phyloP scores from a whole-genome alignment of 64 coral and sea anemone genomes.

The Pocillopora verrucosa region DNA sequence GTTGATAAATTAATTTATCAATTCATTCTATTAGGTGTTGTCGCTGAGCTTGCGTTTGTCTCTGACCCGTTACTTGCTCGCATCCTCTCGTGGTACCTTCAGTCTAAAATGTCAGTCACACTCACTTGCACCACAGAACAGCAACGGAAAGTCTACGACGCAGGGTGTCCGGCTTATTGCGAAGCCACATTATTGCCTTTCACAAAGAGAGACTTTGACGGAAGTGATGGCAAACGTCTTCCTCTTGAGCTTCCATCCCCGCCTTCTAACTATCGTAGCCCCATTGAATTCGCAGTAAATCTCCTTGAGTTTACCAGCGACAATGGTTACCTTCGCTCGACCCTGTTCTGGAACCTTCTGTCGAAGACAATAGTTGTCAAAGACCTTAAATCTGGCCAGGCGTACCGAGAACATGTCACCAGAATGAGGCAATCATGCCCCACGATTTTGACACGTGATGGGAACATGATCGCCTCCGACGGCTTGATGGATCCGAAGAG shows the following conservation, averaged over 20 bases:
- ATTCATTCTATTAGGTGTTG: constrained; percentile 45
- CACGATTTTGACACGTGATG: constrained; percentile 77
- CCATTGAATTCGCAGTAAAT: constrained; percentile 85
- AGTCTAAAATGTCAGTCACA: constrained; percentile 74
- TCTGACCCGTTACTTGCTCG: constrained; percentile 74
- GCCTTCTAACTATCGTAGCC: constrained; percentile 56
- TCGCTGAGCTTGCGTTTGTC: constrained; percentile 78
- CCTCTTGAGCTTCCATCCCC: constrained; percentile 71
- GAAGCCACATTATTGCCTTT: constrained; percentile 71
- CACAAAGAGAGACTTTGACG: constrained; percentile 61
- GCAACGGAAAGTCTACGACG: constrained; percentile 78
- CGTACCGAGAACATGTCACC: constrained; percentile 75
- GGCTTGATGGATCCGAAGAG: constrained; percentile 83
- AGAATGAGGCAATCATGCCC: constrained; percentile 71
- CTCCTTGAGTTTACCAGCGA: constrained; percentile 71
- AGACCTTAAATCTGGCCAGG: constrained; percentile 78
- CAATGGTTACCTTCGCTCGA: constrained; percentile 66
- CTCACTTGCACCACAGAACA: constrained; percentile 73
- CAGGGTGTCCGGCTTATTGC: constrained; percentile 71
- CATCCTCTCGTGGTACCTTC: constrained; percentile 80
- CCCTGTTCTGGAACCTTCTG: constrained; percentile 72
- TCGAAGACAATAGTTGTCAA: constrained; percentile 76
- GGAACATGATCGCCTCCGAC: constrained; percentile 81
- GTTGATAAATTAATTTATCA: too few species aligned
- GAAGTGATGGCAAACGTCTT: constrained; percentile 53